A percentile compares a stretch with the other conserved stretches of the same genome.
These are phyloP conservation scores for Stegophylla sp. DNA, from an alignment of 2,888 invertebrate species.

Conservation along the genomic window DNA sequence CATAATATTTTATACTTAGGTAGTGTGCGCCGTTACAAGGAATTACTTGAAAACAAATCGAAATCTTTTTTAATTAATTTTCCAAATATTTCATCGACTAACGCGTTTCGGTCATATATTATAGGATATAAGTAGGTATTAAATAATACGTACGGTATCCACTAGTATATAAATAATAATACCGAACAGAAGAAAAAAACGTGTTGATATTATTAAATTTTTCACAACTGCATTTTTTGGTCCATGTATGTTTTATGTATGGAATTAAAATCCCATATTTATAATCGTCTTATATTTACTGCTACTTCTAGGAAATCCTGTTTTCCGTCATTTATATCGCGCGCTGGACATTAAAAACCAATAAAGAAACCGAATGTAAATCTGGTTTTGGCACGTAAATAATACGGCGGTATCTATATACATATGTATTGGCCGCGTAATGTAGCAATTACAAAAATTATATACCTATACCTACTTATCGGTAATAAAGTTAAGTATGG, in stretches of 20 bases:
- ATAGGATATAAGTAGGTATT: no score
- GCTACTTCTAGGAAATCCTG: conserved; percentile 37
- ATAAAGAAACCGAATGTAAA: conserved; percentile 46
- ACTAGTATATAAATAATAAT: background rate
- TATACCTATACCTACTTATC: background rate
- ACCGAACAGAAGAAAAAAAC: background rate
- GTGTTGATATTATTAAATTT: conserved; percentile 20
- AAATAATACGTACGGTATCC: background rate
- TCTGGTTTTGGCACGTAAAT: conserved; percentile 41
- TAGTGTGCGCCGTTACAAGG: no score
- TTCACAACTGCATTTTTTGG: background rate
- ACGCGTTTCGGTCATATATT: no score
- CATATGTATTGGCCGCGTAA: background rate
- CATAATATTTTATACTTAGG: no score
- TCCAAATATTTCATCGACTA: background rate
- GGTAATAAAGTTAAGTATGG: background rate
- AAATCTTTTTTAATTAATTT: background rate
- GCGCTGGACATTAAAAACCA: conserved; percentile 45
- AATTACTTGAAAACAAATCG: no score
- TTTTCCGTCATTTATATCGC: conserved; percentile 39
- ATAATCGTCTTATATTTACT: conserved; percentile 34
- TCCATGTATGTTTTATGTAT: background rate
- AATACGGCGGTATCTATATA: no score
- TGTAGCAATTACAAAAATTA: conserved; percentile 7
- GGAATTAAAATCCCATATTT: conserved; percentile 24